Base-by-base conservation (phyloP, 1,140 invertebrate species). In the Magallana gigas region DNA sequence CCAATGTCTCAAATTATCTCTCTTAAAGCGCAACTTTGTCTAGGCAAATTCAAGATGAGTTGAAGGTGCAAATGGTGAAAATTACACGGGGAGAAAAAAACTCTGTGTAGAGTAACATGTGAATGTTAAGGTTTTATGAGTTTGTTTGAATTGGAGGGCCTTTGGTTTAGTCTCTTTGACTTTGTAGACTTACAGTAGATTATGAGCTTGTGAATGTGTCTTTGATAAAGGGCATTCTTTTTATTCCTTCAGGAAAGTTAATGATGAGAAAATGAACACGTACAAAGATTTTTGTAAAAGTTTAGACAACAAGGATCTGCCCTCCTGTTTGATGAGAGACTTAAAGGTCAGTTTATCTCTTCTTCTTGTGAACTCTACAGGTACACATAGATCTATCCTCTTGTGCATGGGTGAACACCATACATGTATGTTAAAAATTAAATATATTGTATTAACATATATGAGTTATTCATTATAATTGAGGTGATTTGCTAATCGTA, bases 251-350 rank as follows among this genome's bases (percentile, higher is more conserved):
- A 95, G 95, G 81, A 95, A 95, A 94, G 94, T 96, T 83, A 96
- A 95, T 92, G 97, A 97, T 93, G 97, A 97, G 84, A 98, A 98
- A 95, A 96, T 97, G 88, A 87, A 86, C 85, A 92, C 94, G 1
- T 99, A 98, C 94, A 97, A 96, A 95, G 97, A 98, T 92, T 97
- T 98, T 93, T 98, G 98, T 95, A 96, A 96, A 93, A 96, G 96
- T 89, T 88, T 95, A 58, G 95, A 95, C 82, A 90, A 91, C 89
- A 96, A 97, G 92, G 97, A 98, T 95, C 92, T 97, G 89, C 97
- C 97, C 88, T 96, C 96, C 18, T 97, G 97, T 95, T 95, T 98
- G 89, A 96, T 97, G 57, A 95, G 96, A 88, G 97, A 98, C 96
- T 96, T 98, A 89, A 96, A 97, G 94, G 96, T 97, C 93, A 68